A percentile compares a stretch with the other conserved stretches of the same genome.
Conservation (phyloP, 2,888 invertebrate species). For the Orthosia cruda region DNA sequence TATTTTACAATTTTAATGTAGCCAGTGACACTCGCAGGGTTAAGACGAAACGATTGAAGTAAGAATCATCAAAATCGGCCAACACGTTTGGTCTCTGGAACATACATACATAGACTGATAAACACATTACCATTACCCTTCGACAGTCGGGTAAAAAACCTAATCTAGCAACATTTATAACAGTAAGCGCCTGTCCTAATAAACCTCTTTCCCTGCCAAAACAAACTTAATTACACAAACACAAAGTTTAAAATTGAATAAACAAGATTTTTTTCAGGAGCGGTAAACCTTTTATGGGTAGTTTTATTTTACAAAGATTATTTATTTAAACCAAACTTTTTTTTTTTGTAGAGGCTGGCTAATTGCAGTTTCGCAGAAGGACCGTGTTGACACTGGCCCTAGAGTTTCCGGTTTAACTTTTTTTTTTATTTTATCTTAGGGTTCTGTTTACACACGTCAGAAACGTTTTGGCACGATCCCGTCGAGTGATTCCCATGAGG, state of each 20-base stretch:
- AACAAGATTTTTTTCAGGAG: slow-evolving; percentile 25
- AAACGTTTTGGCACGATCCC: slow-evolving; percentile 79
- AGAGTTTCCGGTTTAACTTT: slow-evolving; percentile 83
- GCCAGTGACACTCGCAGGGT: too few species aligned
- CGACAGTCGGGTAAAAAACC: too few species aligned
- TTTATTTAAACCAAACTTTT: slow-evolving; percentile 66
- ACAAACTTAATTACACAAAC: slow-evolving; percentile 29
- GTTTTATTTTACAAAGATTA: slow-evolving; percentile 63
- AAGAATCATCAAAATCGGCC: too few species aligned
- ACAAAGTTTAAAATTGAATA: slow-evolving; percentile 51
- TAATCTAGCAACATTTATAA: too few species aligned
- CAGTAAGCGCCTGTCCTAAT: slow-evolving; percentile 31
- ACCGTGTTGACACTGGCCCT: slow-evolving; percentile 81
- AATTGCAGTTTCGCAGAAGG: slow-evolving; percentile 87
- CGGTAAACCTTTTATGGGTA: slow-evolving; percentile 56
- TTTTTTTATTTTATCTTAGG: slow-evolving; percentile 71
- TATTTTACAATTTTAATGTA: too few species aligned
- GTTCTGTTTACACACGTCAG: slow-evolving; percentile 77
- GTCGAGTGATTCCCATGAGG: slow-evolving; percentile 75
- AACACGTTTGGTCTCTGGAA: too few species aligned
- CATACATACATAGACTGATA: too few species aligned
- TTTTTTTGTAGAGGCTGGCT: slow-evolving; percentile 70
- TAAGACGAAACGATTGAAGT: too few species aligned
- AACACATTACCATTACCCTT: too few species aligned
- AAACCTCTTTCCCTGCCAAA: slow-evolving; percentile 15